These are phyloP conservation scores for Coptodon rendalli DNA, from an alignment of 2,113 vertebrate species.

Conservation along the genomic window DNA sequence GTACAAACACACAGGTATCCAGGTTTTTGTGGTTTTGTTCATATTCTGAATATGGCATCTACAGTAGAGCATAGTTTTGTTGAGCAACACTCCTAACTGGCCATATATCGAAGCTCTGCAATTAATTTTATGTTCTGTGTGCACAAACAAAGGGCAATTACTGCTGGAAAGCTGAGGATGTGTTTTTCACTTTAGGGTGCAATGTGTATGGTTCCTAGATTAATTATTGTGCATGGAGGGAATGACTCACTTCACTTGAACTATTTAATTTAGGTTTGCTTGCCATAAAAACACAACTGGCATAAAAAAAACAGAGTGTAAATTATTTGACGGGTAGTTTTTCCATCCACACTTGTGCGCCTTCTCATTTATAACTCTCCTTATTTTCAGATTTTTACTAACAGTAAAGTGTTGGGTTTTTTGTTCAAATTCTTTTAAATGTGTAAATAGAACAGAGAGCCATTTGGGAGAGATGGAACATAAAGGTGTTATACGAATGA, in stretches of 20 bases:
- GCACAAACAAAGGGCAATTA: neutral
- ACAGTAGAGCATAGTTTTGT: neutral
- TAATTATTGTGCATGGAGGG: no score
- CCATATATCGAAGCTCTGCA: no score
- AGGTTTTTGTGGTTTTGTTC: neutral
- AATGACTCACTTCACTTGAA: neutral
- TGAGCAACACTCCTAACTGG: neutral
- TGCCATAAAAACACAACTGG: neutral
- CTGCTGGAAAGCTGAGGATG: neutral
- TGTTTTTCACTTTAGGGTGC: neutral
- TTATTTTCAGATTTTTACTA: neutral
- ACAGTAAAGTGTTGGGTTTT: neutral
- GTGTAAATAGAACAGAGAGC: neutral
- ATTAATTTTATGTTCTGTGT: neutral
- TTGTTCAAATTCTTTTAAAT: neutral
- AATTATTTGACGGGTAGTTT: neutral
- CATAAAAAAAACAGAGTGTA: neutral
- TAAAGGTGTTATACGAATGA: accelerated
- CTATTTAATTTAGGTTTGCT: neutral
- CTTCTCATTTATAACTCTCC: neutral
- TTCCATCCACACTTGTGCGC: neutral
- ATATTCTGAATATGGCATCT: neutral
- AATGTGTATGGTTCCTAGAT: neutral
- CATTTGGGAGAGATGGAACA: neutral
- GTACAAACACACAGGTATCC: neutral